Percentiles rank a stretch among this genome's conserved stretches.
Evolutionary conservation across 2,797 vertebrate species (phyloP).

Genomic region (Channallabes apus): DNA sequence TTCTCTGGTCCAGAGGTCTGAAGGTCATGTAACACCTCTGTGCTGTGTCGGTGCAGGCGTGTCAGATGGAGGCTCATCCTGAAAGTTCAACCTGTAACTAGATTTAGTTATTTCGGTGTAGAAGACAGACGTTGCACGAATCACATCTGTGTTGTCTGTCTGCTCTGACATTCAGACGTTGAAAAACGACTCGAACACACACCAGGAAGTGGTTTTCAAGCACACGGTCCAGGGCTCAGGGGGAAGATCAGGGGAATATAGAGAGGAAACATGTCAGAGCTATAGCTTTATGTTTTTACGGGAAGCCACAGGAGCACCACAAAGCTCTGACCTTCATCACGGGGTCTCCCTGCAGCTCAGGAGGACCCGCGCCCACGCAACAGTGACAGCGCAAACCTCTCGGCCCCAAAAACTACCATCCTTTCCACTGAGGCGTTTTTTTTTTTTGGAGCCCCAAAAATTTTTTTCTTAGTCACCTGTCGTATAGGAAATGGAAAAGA

Average conservation of each 20-base stretch:
- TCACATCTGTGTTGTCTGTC: neutral
- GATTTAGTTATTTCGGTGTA: neutral
- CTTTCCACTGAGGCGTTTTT: slow-evolving; percentile 28
- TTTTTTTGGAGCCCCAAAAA: neutral
- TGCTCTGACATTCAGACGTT: neutral
- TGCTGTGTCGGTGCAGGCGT: neutral
- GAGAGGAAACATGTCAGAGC: neutral
- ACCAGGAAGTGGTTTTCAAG: slow-evolving; percentile 41
- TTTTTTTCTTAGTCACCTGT: slow-evolving; percentile 48
- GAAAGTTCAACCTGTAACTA: neutral
- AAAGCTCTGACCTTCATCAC: slow-evolving; percentile 48
- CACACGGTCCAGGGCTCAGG: neutral
- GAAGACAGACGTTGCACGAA: neutral
- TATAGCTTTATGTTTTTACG: slow-evolving; percentile 28
- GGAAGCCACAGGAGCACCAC: slow-evolving; percentile 36
- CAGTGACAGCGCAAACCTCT: slow-evolving; percentile 21
- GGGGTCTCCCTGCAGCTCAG: slow-evolving; percentile 51
- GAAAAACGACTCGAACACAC: slow-evolving; percentile 21
- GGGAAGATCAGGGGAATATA: slow-evolving; percentile 22
- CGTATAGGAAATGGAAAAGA: slow-evolving; percentile 5
- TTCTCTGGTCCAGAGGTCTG: neutral
- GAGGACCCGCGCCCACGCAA: slow-evolving; percentile 27
- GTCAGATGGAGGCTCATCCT: neutral
- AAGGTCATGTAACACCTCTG: neutral
- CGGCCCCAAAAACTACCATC: neutral